Percentiles rank a stretch among this genome's conserved stretches.
Conservation (phyloP, 2,888 invertebrate species). For the Hololepta plana region DNA sequence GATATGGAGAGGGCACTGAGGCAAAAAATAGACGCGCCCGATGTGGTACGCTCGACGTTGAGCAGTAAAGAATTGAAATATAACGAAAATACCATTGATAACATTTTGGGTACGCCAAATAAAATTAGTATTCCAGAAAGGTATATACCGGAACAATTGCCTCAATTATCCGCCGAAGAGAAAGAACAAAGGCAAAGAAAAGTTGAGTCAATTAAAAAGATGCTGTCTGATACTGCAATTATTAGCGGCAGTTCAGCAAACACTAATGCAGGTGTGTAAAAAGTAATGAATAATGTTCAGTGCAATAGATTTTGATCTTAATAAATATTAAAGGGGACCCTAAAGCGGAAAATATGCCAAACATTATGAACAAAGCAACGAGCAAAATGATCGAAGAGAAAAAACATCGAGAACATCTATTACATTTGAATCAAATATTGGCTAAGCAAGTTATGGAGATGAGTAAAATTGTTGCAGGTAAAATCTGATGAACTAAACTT, state of each 20-base stretch:
- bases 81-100: slow-evolving; percentile 71
- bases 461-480: slow-evolving; percentile 91
- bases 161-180: slow-evolving; percentile 71
- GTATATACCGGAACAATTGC: slow-evolving; percentile 80
- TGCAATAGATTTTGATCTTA: no score
- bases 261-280: no score
- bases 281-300: no score
- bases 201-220: slow-evolving; percentile 80
- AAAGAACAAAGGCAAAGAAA: slow-evolving; percentile 68
- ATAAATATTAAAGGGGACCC: no score
- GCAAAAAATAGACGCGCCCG: slow-evolving; percentile 59
- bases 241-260: slow-evolving; percentile 24
- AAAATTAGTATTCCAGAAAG: slow-evolving; percentile 85
- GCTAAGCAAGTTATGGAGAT: slow-evolving; percentile 90
- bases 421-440: slow-evolving; percentile 80
- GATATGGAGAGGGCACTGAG: slow-evolving; percentile 75
- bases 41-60: slow-evolving; percentile 71
- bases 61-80: slow-evolving; percentile 44
- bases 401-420: slow-evolving; percentile 70
- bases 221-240: slow-evolving; percentile 58
- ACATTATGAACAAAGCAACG: slow-evolving; percentile 22
- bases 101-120: slow-evolving; percentile 68
- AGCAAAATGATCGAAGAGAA: slow-evolving; percentile 53
- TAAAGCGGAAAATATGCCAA: slow-evolving; percentile 12
- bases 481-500: slow-evolving; percentile 14